These are phyloP conservation scores for Oophaga pumilio DNA, from an alignment of 2,113 vertebrate genomes.

Conservation along the genomic window DNA sequence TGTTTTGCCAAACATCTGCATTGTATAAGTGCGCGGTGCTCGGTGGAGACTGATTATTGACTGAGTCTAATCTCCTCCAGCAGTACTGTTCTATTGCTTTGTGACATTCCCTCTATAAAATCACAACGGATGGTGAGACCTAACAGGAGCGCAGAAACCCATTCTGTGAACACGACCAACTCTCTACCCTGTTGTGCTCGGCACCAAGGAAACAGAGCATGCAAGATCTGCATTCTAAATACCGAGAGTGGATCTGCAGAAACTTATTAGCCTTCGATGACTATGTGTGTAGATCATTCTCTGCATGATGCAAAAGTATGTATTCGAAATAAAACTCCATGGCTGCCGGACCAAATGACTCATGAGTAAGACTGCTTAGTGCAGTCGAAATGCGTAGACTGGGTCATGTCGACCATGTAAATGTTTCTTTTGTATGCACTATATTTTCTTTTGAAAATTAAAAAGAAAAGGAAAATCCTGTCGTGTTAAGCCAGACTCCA, in stretches of 20 bases:
- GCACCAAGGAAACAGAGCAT: conserved; percentile 44
- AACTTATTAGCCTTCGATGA: conserved; percentile 34
- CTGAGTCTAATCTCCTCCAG: conserved; percentile 11
- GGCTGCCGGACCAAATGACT: not conserved
- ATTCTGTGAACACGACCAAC: conserved; percentile 5
- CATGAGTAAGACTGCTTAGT: too few relatives aligned
- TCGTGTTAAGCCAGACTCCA: too few relatives aligned
- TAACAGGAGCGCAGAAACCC: not conserved
- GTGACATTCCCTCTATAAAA: conserved; percentile 25
- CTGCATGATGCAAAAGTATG: not conserved
- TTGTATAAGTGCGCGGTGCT: not conserved
- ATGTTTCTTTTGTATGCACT: too few relatives aligned
- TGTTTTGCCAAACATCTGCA: conserved; percentile 10
- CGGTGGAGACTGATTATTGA: conserved; percentile 22
- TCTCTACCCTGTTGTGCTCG: conserved; percentile 1
- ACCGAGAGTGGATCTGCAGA: not conserved
- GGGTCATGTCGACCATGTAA: too few relatives aligned
- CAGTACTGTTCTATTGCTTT: conserved; percentile 29
- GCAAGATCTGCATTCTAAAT: conserved; percentile 29
- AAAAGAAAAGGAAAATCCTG: too few relatives aligned
- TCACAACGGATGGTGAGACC: not conserved
- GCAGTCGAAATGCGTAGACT: too few relatives aligned
- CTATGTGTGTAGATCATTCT: not conserved
- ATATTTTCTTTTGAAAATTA: too few relatives aligned
- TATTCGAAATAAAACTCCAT: not conserved